Conservation (phyloP, 2,113 vertebrate genomes). For the Cricetomys ansorgei region DNA sequence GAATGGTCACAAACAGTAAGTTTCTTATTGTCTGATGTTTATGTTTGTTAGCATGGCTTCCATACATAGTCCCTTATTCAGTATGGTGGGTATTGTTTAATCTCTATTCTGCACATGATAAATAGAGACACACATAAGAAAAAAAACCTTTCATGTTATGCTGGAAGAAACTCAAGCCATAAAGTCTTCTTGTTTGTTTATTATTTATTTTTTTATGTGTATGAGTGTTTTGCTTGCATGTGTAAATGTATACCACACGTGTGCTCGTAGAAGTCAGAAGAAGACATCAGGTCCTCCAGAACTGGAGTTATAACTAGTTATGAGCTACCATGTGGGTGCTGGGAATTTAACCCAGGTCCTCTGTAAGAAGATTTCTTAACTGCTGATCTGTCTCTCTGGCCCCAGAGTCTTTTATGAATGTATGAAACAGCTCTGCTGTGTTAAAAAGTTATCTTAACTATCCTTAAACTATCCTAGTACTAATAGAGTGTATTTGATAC, state of each 20-base stretch:
- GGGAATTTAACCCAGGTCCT: background rate
- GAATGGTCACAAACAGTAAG: background rate
- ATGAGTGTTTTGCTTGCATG: background rate
- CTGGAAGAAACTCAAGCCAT: background rate
- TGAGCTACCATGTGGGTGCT: background rate
- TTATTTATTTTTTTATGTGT: background rate
- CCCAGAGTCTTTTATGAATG: background rate
- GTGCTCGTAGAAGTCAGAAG: background rate
- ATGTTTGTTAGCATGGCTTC: conserved; percentile 15
- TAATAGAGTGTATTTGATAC: background rate
- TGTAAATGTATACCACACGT: background rate
- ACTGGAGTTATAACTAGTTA: background rate
- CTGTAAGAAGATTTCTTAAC: background rate
- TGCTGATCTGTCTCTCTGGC: background rate
- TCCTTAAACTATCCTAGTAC: background rate
- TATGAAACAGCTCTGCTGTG: background rate
- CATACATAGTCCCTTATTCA: background rate
- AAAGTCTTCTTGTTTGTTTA: background rate
- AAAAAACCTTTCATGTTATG: background rate
- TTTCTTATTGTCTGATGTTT: background rate
- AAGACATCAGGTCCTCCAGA: background rate
- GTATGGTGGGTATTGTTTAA: background rate
- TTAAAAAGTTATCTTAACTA: conserved; percentile 6
- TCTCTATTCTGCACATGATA: background rate
- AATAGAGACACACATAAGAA: background rate